These are phyloP conservation scores for Poeciliopsis presidionis DNA, from an alignment of 2,797 vertebrate genomes.

Conservation along the genomic window DNA sequence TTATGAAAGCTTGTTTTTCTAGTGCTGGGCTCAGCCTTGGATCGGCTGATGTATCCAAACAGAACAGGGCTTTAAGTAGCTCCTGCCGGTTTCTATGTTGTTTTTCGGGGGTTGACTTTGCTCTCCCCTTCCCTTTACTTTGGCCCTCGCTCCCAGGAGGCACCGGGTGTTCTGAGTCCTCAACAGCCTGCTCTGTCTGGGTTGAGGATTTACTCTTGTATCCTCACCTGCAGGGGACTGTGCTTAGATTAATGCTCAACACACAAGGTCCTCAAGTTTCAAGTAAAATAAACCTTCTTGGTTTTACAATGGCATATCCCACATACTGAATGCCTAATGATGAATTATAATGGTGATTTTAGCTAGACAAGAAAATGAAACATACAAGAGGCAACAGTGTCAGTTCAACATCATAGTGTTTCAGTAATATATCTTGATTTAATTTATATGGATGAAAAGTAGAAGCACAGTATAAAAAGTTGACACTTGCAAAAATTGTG, in stretches of 20 bases:
- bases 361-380: not conserved
- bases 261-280: slow-evolving; percentile 54
- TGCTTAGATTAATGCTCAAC: slow-evolving; percentile 70
- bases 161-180: slow-evolving; percentile 26
- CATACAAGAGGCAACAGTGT: not conserved
- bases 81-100: slow-evolving; percentile 52
- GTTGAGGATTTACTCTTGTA: slow-evolving; percentile 45
- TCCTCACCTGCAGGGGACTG: slow-evolving; percentile 35
- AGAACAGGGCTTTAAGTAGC: slow-evolving; percentile 61
- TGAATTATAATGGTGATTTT: slow-evolving; percentile 5
- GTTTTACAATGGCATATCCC: slow-evolving; percentile 28
- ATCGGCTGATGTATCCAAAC: slow-evolving; percentile 71
- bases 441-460: not conserved
- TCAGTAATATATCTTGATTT: not conserved
- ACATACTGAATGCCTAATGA: slow-evolving; percentile 20
- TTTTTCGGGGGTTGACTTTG: slow-evolving; percentile 39
- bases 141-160: slow-evolving; percentile 22
- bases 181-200: slow-evolving; percentile 50
- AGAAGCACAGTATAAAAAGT: not conserved
- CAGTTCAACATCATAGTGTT: not conserved
- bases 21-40: slow-evolving; percentile 66
- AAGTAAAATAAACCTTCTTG: slow-evolving; percentile 57
- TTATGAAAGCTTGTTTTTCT: slow-evolving; percentile 81
- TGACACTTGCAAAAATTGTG: not conserved
- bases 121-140: slow-evolving; percentile 29